A percentile compares a stretch with the other conserved stretches of the same genome.
Evolutionary conservation across 2,113 vertebrate genomes (phyloP).

Genomic region (Pan paniscus): DNA sequence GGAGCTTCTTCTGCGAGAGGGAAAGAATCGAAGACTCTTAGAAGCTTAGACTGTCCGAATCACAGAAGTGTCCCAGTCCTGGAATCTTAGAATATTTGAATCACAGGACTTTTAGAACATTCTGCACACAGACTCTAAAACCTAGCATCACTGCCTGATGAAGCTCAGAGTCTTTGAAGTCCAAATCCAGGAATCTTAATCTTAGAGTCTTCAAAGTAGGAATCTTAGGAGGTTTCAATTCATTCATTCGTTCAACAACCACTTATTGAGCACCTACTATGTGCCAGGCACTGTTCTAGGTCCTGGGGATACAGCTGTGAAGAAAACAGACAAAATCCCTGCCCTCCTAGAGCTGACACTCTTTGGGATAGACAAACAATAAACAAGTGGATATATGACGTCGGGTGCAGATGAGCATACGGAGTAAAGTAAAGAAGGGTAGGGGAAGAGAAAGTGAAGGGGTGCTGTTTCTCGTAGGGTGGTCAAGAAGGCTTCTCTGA

Average conservation of each 20-base stretch:
- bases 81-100: neutral
- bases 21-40: conserved; percentile 40
- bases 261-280: neutral
- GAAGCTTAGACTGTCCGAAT: neutral
- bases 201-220: neutral
- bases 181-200: neutral
- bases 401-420: neutral
- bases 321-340: neutral
- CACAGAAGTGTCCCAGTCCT: neutral
- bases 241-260: neutral
- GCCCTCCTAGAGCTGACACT: neutral
- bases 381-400: neutral
- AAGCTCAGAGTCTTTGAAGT: neutral
- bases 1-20: conserved; percentile 81
- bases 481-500: neutral
- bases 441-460: neutral
- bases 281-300: neutral
- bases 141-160: neutral
- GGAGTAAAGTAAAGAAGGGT: neutral
- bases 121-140: neutral
- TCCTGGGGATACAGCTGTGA: neutral
- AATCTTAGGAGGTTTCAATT: neutral
- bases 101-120: neutral
- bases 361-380: neutral
- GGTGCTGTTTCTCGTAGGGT: neutral